phyloP scores from a whole-genome alignment of 2,113 vertebrate genomes.

The Myrmophylax atrothorax region DNA sequence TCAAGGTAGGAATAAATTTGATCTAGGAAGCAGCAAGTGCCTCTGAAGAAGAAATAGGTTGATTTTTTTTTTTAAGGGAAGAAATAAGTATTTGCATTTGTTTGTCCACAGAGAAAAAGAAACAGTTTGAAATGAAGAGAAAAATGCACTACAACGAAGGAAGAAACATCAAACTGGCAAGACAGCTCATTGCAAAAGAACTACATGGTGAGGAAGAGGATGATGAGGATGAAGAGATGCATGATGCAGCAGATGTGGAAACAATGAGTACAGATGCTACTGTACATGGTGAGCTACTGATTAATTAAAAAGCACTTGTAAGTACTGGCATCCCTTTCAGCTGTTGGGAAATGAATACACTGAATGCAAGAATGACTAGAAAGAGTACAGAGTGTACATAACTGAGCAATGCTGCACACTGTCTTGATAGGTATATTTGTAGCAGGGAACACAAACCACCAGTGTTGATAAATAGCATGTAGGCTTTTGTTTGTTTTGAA shows the following conservation, averaged over 20 bases:
- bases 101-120: conserved; percentile 84
- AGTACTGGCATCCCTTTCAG: neutral
- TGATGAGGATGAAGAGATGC: conserved; percentile 85
- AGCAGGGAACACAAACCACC: neutral
- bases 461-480: neutral
- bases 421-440: neutral
- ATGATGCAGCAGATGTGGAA: conserved; percentile 83
- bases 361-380: neutral
- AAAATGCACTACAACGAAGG: conserved; percentile 98
- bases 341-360: neutral
- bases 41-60: neutral
- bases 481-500: neutral
- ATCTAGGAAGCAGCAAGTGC: neutral
- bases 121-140: conserved; percentile 96
- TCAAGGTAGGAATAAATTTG: neutral
- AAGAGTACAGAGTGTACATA: neutral
- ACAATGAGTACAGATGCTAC: conserved; percentile 68
- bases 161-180: conserved; percentile 93
- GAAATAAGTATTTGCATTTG: neutral
- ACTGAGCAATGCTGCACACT: neutral
- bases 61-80: neutral
- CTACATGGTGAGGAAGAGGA: conserved; percentile 82
- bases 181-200: conserved; percentile 93
- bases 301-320: neutral
- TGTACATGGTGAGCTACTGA: conserved; percentile 66